These are phyloP conservation scores for Meloidogyne hapla DNA, from an alignment of 1,140 invertebrate species.

Conservation along the genomic window DNA sequence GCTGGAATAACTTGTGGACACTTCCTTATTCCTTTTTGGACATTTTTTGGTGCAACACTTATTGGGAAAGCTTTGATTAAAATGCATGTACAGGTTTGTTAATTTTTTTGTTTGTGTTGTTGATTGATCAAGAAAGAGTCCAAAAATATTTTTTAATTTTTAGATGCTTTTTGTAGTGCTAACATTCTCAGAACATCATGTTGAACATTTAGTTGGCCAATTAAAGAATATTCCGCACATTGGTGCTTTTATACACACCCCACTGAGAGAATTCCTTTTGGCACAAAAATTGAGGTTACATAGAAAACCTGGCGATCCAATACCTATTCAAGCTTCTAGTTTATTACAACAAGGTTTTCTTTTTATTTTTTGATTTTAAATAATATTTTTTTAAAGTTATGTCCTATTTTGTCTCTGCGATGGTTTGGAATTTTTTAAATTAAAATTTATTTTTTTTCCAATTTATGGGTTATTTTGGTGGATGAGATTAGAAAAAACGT, in stretches of 20 bases:
- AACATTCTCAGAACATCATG: slow-evolving; percentile 86
- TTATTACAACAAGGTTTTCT: slow-evolving; percentile 8
- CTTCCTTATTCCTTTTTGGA: slow-evolving; percentile 98
- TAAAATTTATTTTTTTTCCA: neutral
- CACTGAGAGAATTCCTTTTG: slow-evolving; percentile 80
- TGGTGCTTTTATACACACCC: slow-evolving; percentile 78
- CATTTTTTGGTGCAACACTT: slow-evolving; percentile 97
- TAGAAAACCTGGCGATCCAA: slow-evolving; percentile 67
- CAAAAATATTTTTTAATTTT: slow-evolving; percentile 28
- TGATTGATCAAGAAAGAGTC: neutral
- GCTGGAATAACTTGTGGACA: slow-evolving; percentile 98
- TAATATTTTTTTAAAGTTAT: slow-evolving; percentile 9
- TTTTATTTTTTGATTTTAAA: neutral
- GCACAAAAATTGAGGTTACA: slow-evolving; percentile 86
- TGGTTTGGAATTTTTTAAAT: slow-evolving; percentile 10
- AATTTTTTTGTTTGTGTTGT: slow-evolving; percentile 6
- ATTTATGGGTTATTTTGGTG: too few relatives aligned
- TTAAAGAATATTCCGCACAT: slow-evolving; percentile 74
- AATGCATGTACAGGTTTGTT: slow-evolving; percentile 85
- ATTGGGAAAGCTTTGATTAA: slow-evolving; percentile 96
- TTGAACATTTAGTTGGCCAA: slow-evolving; percentile 77
- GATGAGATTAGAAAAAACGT: too few relatives aligned
- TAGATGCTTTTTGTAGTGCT: slow-evolving; percentile 85
- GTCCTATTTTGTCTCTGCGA: slow-evolving; percentile 20
- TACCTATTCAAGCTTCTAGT: slow-evolving; percentile 40